These are phyloP conservation scores for Elephas maximus DNA, from an alignment of 2,113 vertebrate species.

Conservation along the genomic window DNA sequence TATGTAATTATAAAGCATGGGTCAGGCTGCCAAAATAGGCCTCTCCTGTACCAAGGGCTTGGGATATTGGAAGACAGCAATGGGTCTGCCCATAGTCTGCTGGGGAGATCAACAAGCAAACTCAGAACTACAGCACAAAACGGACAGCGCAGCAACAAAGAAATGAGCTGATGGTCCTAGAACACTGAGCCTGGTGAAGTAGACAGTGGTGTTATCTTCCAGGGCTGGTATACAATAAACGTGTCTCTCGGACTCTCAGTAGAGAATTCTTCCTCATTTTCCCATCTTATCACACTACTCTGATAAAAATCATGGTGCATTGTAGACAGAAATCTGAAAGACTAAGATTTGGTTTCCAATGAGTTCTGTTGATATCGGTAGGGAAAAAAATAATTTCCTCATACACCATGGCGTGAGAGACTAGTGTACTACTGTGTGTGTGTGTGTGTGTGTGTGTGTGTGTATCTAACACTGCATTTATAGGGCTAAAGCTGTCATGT, in stretches of 20 bases:
- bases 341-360: background rate
- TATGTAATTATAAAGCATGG: background rate
- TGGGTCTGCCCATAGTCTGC: accelerated
- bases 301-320: background rate
- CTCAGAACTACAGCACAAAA: background rate
- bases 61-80: no score
- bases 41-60: background rate
- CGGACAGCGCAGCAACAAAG: no score
- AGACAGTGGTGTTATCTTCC: background rate
- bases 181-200: background rate
- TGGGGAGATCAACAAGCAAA: background rate
- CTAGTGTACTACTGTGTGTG: background rate
- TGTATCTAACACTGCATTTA: background rate
- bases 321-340: background rate
- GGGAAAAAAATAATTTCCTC: conserved; percentile 23
- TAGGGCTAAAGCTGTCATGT: conserved; percentile 55
- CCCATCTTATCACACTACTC: background rate
- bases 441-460: background rate
- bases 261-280: background rate
- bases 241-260: background rate
- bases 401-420: conserved; percentile 19
- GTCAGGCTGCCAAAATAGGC: background rate
- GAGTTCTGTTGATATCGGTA: conserved; percentile 14
- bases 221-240: background rate
- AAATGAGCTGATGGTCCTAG: background rate